Evolutionary conservation across 2,888 invertebrate species (phyloP).

Genomic region (Eupithecia dodoneata): DNA sequence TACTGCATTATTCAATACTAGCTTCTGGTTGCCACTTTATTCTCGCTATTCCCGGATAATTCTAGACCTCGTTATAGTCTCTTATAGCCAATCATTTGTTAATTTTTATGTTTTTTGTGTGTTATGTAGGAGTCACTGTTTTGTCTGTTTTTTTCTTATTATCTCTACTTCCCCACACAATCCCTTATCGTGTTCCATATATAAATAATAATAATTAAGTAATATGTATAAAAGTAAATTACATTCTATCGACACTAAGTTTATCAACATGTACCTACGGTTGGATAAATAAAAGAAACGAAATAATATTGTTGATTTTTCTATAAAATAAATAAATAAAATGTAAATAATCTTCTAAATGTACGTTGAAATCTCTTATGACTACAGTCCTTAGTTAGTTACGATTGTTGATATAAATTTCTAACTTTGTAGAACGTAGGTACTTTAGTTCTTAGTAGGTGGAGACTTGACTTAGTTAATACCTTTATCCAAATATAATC

Average conservation of each 20-base stretch:
- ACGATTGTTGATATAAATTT: background rate
- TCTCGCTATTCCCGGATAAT: background rate
- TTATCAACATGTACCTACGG: no score
- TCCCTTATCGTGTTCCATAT: no score
- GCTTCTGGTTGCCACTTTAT: background rate
- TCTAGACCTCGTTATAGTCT: no score
- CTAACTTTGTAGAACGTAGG: background rate
- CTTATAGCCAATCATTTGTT: no score
- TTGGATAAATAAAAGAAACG: no score
- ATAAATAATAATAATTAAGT: no score
- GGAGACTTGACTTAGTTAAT: background rate
- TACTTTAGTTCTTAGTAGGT: background rate
- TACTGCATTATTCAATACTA: background rate
- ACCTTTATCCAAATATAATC: background rate
- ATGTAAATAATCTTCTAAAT: background rate
- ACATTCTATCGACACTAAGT: no score
- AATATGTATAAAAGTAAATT: no score
- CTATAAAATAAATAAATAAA: background rate
- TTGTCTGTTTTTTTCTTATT: no score
- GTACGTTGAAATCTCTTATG: background rate
- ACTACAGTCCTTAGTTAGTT: background rate
- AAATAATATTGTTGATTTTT: background rate
- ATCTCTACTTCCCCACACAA: no score
- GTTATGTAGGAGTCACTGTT: no score
- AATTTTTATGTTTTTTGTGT: no score